Percentiles rank a stretch among this genome's conserved stretches.
Evolutionary conservation across 2,113 vertebrate species (phyloP).

Genomic region (Halichoerus grypus): DNA sequence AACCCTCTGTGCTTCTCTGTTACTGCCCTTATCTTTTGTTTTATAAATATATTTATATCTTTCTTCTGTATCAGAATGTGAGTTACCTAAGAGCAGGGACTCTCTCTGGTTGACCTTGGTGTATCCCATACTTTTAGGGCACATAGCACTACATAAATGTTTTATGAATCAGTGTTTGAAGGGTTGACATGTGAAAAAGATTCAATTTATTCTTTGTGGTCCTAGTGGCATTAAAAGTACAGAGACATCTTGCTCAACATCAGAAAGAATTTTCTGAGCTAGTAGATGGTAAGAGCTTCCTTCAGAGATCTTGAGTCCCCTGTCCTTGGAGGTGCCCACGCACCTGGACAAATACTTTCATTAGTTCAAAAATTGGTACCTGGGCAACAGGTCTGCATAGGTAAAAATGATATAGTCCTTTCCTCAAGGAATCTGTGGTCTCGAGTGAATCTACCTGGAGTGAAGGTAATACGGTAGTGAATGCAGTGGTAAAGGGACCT

Average conservation of each 20-base stretch:
- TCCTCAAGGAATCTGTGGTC: neutral
- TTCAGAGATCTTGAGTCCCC: neutral
- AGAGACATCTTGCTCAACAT: neutral
- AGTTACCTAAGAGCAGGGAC: neutral
- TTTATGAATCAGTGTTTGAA: conserved; percentile 17
- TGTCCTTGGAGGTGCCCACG: neutral
- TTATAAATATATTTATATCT: neutral
- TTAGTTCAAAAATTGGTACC: neutral
- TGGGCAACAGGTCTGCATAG: neutral
- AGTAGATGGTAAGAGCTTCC: neutral
- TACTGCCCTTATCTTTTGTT: neutral
- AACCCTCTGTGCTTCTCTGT: neutral
- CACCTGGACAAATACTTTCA: neutral
- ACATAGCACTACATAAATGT: neutral
- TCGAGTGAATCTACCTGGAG: neutral
- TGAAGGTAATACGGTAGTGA: neutral
- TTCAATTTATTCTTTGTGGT: neutral
- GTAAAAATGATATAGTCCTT: neutral
- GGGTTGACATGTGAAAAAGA: neutral
- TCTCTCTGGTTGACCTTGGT: neutral
- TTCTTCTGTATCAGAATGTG: neutral
- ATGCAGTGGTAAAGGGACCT: neutral
- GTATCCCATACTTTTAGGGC: neutral
- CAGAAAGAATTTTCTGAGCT: neutral
- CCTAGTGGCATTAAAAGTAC: neutral